phyloP scores from a whole-genome alignment of 2,113 vertebrate species.

The Corvus moneduloides region DNA sequence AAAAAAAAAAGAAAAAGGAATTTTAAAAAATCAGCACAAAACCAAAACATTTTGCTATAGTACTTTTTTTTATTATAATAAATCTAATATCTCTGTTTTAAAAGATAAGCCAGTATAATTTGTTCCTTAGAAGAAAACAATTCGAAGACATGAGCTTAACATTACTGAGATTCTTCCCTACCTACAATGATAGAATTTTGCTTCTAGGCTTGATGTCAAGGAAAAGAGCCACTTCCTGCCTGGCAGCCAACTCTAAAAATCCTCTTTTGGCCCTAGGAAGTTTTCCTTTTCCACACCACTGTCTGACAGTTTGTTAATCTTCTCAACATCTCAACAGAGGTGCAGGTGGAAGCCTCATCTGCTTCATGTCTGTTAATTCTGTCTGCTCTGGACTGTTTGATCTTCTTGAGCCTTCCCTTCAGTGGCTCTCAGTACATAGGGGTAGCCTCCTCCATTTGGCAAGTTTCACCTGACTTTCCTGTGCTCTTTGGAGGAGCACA shows the following conservation, averaged over 20 bases:
- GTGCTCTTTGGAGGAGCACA: not conserved
- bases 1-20: not conserved
- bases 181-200: not conserved
- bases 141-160: not conserved
- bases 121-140: fast-evolving
- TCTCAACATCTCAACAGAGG: not conserved
- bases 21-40: fast-evolving
- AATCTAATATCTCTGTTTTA: not conserved
- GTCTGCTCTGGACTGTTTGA: not conserved
- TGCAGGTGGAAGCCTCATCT: not conserved
- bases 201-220: not conserved
- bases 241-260: not conserved
- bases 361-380: not conserved
- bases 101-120: not conserved
- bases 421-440: not conserved
- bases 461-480: not conserved
- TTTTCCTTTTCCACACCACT: not conserved
- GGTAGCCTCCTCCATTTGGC: not conserved
- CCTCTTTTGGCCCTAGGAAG: not conserved
- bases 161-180: not conserved
- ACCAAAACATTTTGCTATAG: fast-evolving
- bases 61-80: not conserved
- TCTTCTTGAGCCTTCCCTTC: not conserved
- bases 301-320: not conserved
- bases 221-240: not conserved